Conservation (phyloP, 2,888 invertebrate species). For the Chymomyza procnemis region DNA sequence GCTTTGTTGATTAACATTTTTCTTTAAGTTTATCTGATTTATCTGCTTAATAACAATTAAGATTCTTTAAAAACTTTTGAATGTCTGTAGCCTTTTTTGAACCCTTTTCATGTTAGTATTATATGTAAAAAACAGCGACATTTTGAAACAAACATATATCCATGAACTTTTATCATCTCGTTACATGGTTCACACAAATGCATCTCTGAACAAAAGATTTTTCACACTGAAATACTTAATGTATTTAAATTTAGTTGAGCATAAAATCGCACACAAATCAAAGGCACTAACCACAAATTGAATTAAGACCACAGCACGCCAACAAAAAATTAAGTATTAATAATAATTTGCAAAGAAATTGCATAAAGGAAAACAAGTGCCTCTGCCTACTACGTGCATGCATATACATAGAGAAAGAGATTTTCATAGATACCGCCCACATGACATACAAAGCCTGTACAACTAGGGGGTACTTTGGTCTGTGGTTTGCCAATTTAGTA, state of each 20-base stretch:
- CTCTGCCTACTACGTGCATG: slow-evolving; percentile 26
- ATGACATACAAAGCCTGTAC: background rate
- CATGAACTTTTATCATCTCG: no score
- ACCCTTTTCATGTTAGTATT: no score
- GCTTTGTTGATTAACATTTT: no score
- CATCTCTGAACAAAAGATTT: background rate
- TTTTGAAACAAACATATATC: no score
- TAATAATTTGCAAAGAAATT: slow-evolving; percentile 70
- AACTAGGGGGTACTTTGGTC: slow-evolving; percentile 19
- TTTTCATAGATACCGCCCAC: slow-evolving; percentile 21
- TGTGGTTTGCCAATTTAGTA: slow-evolving; percentile 68
- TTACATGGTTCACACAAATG: background rate
- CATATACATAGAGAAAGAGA: slow-evolving; percentile 7
- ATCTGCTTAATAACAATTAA: no score
- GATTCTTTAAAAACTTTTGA: no score
- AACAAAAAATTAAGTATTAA: slow-evolving; percentile 37
- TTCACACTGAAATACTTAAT: background rate
- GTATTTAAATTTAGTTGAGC: background rate
- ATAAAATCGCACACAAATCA: background rate
- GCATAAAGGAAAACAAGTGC: slow-evolving; percentile 69
- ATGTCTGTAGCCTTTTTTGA: no score
- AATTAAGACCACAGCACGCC: slow-evolving; percentile 45
- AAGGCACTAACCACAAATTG: slow-evolving; percentile 59
- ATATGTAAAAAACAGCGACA: no score
- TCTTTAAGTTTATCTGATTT: no score